Evolutionary conservation across 2,888 invertebrate species (phyloP), one percentile per base, ranked within the genome.

Genomic region (Macaria notata): DNA sequence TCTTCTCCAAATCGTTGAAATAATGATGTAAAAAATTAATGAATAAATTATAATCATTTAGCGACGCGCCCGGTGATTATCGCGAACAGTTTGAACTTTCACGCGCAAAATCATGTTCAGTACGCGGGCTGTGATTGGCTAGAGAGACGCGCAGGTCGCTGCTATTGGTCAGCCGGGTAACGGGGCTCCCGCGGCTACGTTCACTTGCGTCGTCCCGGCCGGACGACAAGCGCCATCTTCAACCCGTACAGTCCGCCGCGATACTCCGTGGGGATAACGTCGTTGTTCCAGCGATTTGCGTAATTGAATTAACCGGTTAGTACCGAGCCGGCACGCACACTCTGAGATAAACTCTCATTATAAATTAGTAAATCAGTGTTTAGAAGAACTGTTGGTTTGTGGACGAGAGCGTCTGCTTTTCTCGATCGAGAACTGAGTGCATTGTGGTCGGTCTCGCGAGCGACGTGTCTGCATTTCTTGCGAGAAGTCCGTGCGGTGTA

Each of bases 171-270:
- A 63, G 67, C 53, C 64, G 56, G 54, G 61, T 79, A 83, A 82
- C 81, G 81, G 81, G 69, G 63, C 71, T 71, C 61, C 58, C 68
- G 84, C 62, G 49, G 77, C 88, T 86, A 73, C 68, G 59, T 88
- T 89, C 88, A 86, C 78, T 79, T 81, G 79, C 76, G 70, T 82
- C 80, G 64, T 68, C 72, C 70, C 74, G 68, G 68, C 70, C 77
- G 83, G 75, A 72, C 80, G 75, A 73, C 59, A 64, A 76, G 75
- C 87, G 81, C 87, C 77, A 84, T 78, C 83, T 87, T 89, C 88
- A 82, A 75, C 71, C 68, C 79, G 69, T 66, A 83, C 86, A 91
- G 90, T 91, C 83, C 83, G 79, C 82, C 89, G 88, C 88, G 87
- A 86, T 79, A 79, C 70, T 76, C 75, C 73, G 87, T 84, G 79